phyloP scores from a whole-genome alignment of 2,888 invertebrate species.

The Zonitis immaculata region DNA sequence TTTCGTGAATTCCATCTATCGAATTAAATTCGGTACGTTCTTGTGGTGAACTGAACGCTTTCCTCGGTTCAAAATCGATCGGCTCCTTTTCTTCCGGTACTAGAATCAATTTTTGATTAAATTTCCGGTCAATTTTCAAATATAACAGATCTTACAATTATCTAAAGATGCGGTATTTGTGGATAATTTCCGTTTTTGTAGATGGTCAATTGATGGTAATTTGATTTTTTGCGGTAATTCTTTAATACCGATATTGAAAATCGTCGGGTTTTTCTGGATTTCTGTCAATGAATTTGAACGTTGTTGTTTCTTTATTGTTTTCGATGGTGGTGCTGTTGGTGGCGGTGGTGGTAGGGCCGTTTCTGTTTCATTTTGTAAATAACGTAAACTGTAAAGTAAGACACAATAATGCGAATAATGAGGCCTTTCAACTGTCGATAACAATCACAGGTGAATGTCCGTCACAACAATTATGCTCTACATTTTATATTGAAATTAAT shows the following conservation, averaged over 20 bases:
- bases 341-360: constrained; percentile 26
- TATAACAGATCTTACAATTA: constrained; percentile 47
- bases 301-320: constrained; percentile 32
- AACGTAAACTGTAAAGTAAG: constrained; percentile 54
- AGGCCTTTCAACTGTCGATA: not conserved
- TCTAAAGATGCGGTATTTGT: constrained; percentile 46
- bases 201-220: constrained; percentile 54
- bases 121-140: too few species aligned
- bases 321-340: constrained; percentile 27
- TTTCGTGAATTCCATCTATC: too few species aligned
- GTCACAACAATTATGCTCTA: too few species aligned
- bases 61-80: constrained; percentile 32
- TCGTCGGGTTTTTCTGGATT: constrained; percentile 40
- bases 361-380: constrained; percentile 55
- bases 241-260: constrained; percentile 44
- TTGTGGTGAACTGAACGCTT: constrained; percentile 48
- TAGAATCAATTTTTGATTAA: constrained; percentile 28
- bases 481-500: too few species aligned
- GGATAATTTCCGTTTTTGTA: constrained; percentile 45
- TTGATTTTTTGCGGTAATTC: constrained; percentile 47
- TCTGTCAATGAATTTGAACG: constrained; percentile 42
- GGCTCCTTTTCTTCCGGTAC: constrained; percentile 51
- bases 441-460: not conserved
- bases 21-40: constrained; percentile 43
- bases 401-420: not conserved